Evolutionary conservation across 1,140 invertebrate genomes (phyloP).

Genomic region (Drosophila subpulchrella): DNA sequence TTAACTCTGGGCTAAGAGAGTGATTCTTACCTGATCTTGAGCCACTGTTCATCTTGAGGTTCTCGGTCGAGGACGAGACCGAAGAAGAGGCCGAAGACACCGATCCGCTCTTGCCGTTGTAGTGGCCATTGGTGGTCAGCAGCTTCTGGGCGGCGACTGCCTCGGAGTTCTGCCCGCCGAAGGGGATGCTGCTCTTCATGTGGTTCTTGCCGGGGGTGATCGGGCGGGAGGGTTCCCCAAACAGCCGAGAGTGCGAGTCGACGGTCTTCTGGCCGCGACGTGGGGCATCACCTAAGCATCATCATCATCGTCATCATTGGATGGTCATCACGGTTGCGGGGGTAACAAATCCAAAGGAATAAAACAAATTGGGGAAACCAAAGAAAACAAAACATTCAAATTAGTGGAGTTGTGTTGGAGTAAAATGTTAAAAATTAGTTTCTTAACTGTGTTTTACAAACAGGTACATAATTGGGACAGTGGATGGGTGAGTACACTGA

Average conservation of each 20-base stretch:
- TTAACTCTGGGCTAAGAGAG: background rate
- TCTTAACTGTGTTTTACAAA: conserved; percentile 22
- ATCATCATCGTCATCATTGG: background rate
- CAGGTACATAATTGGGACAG: conserved; percentile 8
- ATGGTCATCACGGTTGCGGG: background rate
- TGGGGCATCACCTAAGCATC: conserved; percentile 69
- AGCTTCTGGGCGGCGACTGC: conserved; percentile 63
- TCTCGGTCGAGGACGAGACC: conserved; percentile 81
- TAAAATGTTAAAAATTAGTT: conserved; percentile 39
- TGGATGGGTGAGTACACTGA: conserved; percentile 14
- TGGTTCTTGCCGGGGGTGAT: conserved; percentile 82
- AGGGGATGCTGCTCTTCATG: conserved; percentile 84
- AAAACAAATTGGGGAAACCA: conserved; percentile 31
- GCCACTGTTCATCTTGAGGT: conserved; percentile 78
- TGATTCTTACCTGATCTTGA: conserved; percentile 67
- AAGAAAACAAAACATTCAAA: conserved; percentile 47
- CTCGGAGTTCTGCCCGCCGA: conserved; percentile 72
- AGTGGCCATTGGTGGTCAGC: conserved; percentile 69
- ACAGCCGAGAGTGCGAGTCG: conserved; percentile 79
- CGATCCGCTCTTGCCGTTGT: conserved; percentile 79
- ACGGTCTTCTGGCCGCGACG: conserved; percentile 80
- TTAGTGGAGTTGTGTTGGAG: conserved; percentile 44
- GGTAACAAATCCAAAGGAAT: conserved; percentile 16
- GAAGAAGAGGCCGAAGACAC: conserved; percentile 81
- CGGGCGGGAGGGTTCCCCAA: conserved; percentile 78